phyloP scores from a whole-genome alignment of 2,888 invertebrate genomes.

The Cerceris rybyensis region DNA sequence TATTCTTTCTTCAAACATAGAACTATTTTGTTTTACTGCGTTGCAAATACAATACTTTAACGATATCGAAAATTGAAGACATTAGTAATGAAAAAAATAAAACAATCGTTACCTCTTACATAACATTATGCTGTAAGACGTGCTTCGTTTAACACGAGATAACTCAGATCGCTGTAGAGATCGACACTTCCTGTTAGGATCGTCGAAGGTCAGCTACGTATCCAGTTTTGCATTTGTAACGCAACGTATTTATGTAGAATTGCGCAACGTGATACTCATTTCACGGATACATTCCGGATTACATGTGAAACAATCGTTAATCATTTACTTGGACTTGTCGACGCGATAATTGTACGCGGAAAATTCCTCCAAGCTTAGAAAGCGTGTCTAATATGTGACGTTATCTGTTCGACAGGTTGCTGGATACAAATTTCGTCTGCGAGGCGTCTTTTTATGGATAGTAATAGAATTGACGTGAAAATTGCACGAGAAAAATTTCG shows the following conservation, averaged over 20 bases:
- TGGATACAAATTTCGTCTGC: too few species aligned
- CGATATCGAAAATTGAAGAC: too few species aligned
- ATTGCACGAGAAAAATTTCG: too few species aligned
- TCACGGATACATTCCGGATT: background rate
- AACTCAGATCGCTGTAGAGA: background rate
- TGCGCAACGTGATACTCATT: background rate
- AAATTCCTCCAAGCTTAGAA: background rate
- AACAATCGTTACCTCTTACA: background rate
- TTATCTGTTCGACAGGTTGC: too few species aligned
- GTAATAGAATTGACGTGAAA: too few species aligned
- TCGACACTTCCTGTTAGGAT: background rate
- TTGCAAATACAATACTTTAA: too few species aligned
- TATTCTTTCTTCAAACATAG: too few species aligned
- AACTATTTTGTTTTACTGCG: too few species aligned
- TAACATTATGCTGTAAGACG: background rate
- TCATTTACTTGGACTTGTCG: background rate
- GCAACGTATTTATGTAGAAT: background rate
- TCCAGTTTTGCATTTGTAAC: background rate
- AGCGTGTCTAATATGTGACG: background rate
- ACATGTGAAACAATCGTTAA: background rate
- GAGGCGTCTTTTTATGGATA: too few species aligned
- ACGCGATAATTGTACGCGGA: background rate
- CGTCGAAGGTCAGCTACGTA: conserved; percentile 9
- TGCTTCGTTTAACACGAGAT: background rate
- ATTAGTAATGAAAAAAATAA: background rate